Base-by-base conservation (phyloP, 2,888 invertebrate species). In the Alviniconcha strummeri region DNA sequence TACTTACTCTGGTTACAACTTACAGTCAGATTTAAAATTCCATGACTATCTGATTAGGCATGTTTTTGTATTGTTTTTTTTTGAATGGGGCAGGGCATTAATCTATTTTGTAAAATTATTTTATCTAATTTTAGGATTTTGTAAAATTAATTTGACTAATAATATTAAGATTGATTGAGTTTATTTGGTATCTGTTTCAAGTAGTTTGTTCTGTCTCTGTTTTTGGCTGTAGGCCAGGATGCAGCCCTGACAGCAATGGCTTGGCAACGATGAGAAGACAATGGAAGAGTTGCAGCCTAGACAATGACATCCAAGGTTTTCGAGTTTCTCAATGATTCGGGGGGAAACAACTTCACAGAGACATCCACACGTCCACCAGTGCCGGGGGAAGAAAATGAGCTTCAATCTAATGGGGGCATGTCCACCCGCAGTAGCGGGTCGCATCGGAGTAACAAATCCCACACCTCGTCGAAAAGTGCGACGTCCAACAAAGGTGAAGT, bases 381-480 rank as follows among this genome's bases (percentile, higher is more conserved):
- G 11, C 92, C 92, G 36, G 93, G 93, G 56, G 93, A 93, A 86
- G 93, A 93, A 87, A 93, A 92, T 90, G 93, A 93, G 84, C 90
- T 90, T 19, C 90, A 91, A 82, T 92, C 91, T 52, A 92, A 92
- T 89, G 92, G 92, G 57, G 92, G 93, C 15, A 90, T 90, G 86
- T 92, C 92, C 56, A 92, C 92, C 52, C 86, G 89, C 77, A 92
- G 92, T 86, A 91, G 91, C 84, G 91, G 91, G 85, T 92, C 92
- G 5, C 91, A 91, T 86, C 92, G 91, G 86, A 92, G 92, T 84
- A 88, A 80, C 80, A 89, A 88, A 76, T 87, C 86, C 60, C 84
- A 84, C 72, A 80, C 84, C 13, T 90, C 90, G 55, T 87, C 87
- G 64, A 88, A 90, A 85, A 91, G 91, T 88, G 87, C 86, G 69